Base-by-base conservation (phyloP, 2,797 vertebrate species). In the Sebastes oblongus region DNA sequence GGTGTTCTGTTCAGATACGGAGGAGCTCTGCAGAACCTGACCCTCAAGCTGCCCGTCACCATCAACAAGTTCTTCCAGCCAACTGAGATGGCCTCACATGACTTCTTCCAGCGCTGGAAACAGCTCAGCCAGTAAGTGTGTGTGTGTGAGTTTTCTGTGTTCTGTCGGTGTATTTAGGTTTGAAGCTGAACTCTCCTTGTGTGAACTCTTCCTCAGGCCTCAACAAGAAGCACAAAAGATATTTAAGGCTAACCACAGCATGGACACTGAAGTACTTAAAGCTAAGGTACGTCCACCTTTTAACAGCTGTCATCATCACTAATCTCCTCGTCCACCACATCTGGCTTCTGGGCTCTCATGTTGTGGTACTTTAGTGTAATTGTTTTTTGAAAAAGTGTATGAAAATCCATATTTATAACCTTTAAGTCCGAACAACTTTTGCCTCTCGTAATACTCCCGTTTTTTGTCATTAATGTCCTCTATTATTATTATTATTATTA, bases 51-150 rank as follows among this genome's bases (percentile, higher is more conserved):
- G 84, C 97, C 97, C 0, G 96, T 98, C 85, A 98, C 97, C 82
- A 96, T 98, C 92, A 98, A 98, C 94, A 98, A 98, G 94, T 98
- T 98, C 94, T 98, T 98, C 93, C 97, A 98, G 94, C 96, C 96
- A 0, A 98, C 97, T 4, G 97, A 98, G 92, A 98, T 98, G 97
- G 80, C 95, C 1, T 97, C 97, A 22, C 95, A 97, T 55, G 97
- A 98, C 88, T 98, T 98, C 86, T 98, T 98, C 93, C 97, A 97
- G 93, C 97, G 97, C 76, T 98, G 97, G 97, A 98, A 98, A 94
- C 97, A 98, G 89, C 97, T 98, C 9, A 98, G 96, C 95, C 96
- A 96, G 97, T 98, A 87, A 94, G 96, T 83, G 25, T 72, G 59
- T 50, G 32, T 62, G 29, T 75, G 65, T 34, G 27, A 46, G 5